Percentiles rank a stretch among this genome's conserved stretches.
Conservation (phyloP, 2,888 invertebrate species). For the Melanotus villosus region DNA sequence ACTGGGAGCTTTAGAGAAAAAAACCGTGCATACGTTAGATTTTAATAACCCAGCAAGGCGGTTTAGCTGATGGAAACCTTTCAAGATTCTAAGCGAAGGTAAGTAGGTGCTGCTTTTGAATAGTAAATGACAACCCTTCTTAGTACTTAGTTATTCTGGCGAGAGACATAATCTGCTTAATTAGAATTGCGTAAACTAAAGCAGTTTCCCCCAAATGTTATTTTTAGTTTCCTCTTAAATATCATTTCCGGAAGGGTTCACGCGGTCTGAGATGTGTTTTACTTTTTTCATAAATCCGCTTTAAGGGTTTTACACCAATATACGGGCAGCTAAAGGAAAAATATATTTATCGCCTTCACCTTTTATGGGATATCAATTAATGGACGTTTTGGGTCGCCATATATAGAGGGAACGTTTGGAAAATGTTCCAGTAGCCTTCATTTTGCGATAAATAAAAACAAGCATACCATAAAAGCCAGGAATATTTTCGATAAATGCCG, state of each 20-base stretch:
- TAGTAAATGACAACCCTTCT: constrained; percentile 24
- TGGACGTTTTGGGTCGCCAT: background rate
- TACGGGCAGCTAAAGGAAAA: too few species aligned
- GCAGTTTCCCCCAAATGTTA: background rate
- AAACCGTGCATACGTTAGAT: background rate
- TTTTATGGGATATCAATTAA: constrained; percentile 12
- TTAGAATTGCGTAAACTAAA: constrained; percentile 18
- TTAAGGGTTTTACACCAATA: too few species aligned
- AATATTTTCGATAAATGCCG: constrained; percentile 26
- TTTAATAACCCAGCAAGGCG: constrained; percentile 3
- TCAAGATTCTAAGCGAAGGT: constrained; percentile 1
- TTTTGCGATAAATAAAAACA: constrained; percentile 13
- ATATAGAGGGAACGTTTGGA: background rate
- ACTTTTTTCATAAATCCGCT: too few species aligned
- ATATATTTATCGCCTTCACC: background rate
- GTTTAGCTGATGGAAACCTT: constrained; percentile 4
- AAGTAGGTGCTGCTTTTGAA: constrained; percentile 24
- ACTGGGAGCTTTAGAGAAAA: too few species aligned
- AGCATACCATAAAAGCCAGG: constrained; percentile 3
- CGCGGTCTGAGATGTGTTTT: too few species aligned
- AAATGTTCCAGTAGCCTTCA: background rate
- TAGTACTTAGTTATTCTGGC: constrained; percentile 20
- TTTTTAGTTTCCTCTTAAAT: constrained; percentile 5
- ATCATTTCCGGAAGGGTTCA: too few species aligned
- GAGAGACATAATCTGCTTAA: constrained; percentile 26